These are phyloP conservation scores for Polyploca ridens DNA, from an alignment of 2,888 invertebrate genomes.

Conservation along the genomic window DNA sequence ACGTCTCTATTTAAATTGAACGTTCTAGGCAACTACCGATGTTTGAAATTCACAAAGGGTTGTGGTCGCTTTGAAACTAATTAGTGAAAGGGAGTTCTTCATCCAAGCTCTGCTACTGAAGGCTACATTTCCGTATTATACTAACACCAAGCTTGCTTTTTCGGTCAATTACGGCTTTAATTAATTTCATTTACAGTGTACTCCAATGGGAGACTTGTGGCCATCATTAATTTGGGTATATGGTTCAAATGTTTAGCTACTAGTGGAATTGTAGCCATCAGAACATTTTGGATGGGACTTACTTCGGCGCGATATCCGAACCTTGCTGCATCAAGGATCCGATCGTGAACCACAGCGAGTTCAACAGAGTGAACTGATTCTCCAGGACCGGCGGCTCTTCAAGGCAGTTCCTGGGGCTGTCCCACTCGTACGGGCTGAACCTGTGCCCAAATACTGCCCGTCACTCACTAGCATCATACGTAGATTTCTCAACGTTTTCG, in stretches of 20 bases:
- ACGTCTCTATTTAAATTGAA: slow-evolving; percentile 74
- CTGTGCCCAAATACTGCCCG: slow-evolving; percentile 84
- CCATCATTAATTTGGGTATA: slow-evolving; percentile 18
- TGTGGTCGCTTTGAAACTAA: slow-evolving; percentile 81
- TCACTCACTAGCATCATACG: slow-evolving; percentile 48
- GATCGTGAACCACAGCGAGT: slow-evolving; percentile 98
- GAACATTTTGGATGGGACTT: slow-evolving; percentile 79
- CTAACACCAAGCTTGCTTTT: slow-evolving; percentile 38
- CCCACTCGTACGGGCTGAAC: slow-evolving; percentile 97
- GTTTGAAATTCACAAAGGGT: slow-evolving; percentile 79
- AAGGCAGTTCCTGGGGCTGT: slow-evolving; percentile 93
- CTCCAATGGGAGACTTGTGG: slow-evolving; percentile 14
- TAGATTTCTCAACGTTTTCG: slow-evolving; percentile 28
- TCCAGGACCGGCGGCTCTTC: slow-evolving; percentile 93
- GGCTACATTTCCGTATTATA: slow-evolving; percentile 70
- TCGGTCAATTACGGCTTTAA: slow-evolving; percentile 30
- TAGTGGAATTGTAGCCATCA: slow-evolving; percentile 62
- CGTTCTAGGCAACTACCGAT: slow-evolving; percentile 70
- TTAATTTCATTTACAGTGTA: slow-evolving; percentile 22
- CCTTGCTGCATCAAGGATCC: slow-evolving; percentile 97
- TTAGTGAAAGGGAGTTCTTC: slow-evolving; percentile 73
- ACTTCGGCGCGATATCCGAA: slow-evolving; percentile 96
- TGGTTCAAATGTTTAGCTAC: slow-evolving; percentile 19
- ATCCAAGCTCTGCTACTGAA: slow-evolving; percentile 66
- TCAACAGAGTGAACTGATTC: slow-evolving; percentile 95